These are phyloP conservation scores for Yponomeuta evonymella DNA, from an alignment of 2,888 invertebrate genomes.

Conservation along the genomic window DNA sequence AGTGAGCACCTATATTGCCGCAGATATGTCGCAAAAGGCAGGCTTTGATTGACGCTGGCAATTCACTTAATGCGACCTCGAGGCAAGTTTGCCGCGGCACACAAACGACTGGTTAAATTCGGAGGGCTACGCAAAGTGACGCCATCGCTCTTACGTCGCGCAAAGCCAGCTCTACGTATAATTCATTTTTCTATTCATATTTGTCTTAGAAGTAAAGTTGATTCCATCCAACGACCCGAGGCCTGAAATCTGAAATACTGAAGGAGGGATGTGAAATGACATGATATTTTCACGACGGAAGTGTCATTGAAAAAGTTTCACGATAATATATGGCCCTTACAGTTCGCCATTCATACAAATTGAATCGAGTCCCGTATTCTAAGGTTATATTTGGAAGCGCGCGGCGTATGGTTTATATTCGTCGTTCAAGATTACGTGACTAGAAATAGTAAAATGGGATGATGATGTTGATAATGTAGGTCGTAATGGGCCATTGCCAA, in stretches of 20 bases:
- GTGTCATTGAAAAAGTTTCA: conserved; percentile 51
- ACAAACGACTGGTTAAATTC: conserved; percentile 73
- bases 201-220: conserved; percentile 67
- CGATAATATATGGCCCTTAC: conserved; percentile 40
- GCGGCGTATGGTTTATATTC: conserved; percentile 65
- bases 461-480: conserved; percentile 76
- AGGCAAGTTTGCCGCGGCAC: conserved; percentile 67
- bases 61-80: conserved; percentile 74
- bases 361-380: conserved; percentile 40
- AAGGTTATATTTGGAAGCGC: conserved; percentile 30
- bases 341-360: conserved; percentile 46
- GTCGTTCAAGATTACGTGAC: conserved; percentile 73
- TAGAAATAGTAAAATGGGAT: conserved; percentile 75
- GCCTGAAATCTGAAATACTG: conserved; percentile 35
- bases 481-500: conserved; percentile 74
- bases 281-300: conserved; percentile 42
- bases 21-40: conserved; percentile 52
- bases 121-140: conserved; percentile 72
- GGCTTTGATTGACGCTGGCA: conserved; percentile 73
- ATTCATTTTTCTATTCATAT: conserved; percentile 74
- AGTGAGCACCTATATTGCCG: neutral
- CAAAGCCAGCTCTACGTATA: conserved; percentile 61
- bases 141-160: conserved; percentile 72
- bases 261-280: conserved; percentile 40
- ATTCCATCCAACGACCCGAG: conserved; percentile 44